Percentiles rank a stretch among this genome's conserved stretches.
phyloP scores from a whole-genome alignment of 1,140 invertebrate genomes.

The Nasonia longicornis region DNA sequence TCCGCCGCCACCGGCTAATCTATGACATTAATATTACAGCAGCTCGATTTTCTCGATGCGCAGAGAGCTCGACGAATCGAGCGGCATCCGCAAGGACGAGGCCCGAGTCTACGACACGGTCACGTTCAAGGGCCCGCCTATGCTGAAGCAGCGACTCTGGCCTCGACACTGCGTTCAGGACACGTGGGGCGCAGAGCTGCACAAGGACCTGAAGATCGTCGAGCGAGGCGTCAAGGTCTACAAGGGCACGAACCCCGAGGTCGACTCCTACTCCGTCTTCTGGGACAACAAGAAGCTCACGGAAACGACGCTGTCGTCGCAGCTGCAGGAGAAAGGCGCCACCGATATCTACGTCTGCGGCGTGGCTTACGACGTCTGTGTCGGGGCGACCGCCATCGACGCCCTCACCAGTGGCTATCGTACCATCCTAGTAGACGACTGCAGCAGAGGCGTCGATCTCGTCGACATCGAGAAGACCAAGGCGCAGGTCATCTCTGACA shows the following conservation, averaged over 20 bases:
- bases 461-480: conserved; percentile 87
- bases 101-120: conserved; percentile 91
- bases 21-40: not conserved
- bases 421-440: conserved; percentile 91
- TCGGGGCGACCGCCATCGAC: conserved; percentile 89
- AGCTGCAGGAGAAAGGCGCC: conserved; percentile 82
- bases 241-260: conserved; percentile 94
- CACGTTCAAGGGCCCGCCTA: conserved; percentile 87
- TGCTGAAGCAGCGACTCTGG: conserved; percentile 90
- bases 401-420: conserved; percentile 90
- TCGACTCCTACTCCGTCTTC: conserved; percentile 98
- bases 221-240: conserved; percentile 86
- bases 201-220: conserved; percentile 87
- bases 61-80: conserved; percentile 63
- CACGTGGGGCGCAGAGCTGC: conserved; percentile 93
- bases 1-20: not conserved
- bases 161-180: conserved; percentile 95
- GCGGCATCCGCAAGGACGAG: conserved; percentile 71
- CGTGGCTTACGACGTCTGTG: conserved; percentile 96
- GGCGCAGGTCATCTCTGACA: conserved; percentile 77
- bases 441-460: conserved; percentile 87
- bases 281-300: conserved; percentile 95
- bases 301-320: conserved; percentile 85
- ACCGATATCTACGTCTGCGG: conserved; percentile 97
- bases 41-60: not conserved